These are phyloP conservation scores for Sarcophaga carnaria DNA, from an alignment of 2,888 invertebrate genomes.

Conservation along the genomic window DNA sequence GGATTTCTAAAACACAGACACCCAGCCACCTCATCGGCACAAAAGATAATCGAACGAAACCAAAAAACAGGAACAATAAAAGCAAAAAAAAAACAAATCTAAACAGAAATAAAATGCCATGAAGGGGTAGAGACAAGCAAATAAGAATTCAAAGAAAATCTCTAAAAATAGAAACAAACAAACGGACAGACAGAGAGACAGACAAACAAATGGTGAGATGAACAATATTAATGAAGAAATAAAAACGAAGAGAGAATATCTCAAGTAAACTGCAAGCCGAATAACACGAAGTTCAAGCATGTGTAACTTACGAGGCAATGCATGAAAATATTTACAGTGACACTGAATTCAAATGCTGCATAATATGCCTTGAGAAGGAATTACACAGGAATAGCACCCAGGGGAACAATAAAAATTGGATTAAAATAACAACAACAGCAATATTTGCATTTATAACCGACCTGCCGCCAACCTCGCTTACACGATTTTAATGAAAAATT, in stretches of 20 bases:
- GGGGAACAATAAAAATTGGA: slow-evolving; percentile 81
- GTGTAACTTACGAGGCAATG: too few species aligned
- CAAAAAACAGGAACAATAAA: background rate
- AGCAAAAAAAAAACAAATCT: background rate
- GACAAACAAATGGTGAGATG: background rate
- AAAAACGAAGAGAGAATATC: too few species aligned
- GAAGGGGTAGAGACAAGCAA: background rate
- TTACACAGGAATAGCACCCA: slow-evolving; percentile 79
- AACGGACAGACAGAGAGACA: slow-evolving; percentile 11
- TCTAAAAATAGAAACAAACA: background rate
- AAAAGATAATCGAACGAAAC: background rate
- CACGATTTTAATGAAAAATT: background rate
- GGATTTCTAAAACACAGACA: slow-evolving; percentile 48
- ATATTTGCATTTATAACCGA: slow-evolving; percentile 65
- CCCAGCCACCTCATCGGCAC: background rate
- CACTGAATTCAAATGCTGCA: background rate
- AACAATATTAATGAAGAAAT: background rate
- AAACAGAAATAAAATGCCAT: background rate
- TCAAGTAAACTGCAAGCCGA: too few species aligned
- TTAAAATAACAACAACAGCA: slow-evolving; percentile 74
- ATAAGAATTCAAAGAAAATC: background rate
- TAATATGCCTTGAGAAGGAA: slow-evolving; percentile 38
- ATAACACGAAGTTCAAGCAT: too few species aligned
- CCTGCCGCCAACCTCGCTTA: slow-evolving; percentile 1
- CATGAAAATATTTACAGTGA: too few species aligned